Evolutionary conservation across 2,797 vertebrate genomes (phyloP).

Genomic region (Poeciliopsis infans): DNA sequence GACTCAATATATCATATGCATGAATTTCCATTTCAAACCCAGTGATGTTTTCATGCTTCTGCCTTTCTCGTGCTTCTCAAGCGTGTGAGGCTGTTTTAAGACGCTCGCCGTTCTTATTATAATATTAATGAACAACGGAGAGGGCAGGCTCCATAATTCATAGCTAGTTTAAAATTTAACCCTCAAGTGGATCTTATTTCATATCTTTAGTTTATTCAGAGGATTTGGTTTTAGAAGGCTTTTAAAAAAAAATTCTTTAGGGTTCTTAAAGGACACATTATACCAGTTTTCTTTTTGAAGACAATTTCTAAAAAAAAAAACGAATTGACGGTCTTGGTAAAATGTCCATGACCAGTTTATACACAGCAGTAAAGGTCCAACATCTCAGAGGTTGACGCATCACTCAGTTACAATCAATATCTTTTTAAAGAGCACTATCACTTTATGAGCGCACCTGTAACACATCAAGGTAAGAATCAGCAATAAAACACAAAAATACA

Average conservation of each 20-base stretch:
- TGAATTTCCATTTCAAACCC: not conserved
- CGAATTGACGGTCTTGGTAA: not conserved
- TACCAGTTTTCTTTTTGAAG: not conserved
- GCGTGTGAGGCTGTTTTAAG: not conserved
- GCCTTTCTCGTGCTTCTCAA: not conserved
- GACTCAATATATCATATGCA: not conserved
- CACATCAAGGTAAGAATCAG: not conserved
- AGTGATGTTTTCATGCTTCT: not conserved
- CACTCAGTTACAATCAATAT: not conserved
- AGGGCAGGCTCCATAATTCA: constrained; percentile 5
- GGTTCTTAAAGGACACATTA: not conserved
- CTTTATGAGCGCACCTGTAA: not conserved
- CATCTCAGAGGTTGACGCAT: not conserved
- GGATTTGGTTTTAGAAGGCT: not conserved
- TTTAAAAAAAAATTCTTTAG: not conserved
- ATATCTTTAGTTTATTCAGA: constrained; percentile 5
- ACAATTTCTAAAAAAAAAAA: not conserved
- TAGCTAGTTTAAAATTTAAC: not conserved
- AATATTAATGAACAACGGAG: constrained; percentile 7
- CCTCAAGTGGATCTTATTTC: not conserved
- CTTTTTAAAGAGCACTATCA: not conserved
- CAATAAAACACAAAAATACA: not conserved
- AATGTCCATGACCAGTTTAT: not conserved
- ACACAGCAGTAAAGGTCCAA: not conserved
- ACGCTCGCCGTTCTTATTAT: not conserved